Base-by-base conservation (phyloP, 2,888 invertebrate genomes). In the Orthosia cruda region DNA sequence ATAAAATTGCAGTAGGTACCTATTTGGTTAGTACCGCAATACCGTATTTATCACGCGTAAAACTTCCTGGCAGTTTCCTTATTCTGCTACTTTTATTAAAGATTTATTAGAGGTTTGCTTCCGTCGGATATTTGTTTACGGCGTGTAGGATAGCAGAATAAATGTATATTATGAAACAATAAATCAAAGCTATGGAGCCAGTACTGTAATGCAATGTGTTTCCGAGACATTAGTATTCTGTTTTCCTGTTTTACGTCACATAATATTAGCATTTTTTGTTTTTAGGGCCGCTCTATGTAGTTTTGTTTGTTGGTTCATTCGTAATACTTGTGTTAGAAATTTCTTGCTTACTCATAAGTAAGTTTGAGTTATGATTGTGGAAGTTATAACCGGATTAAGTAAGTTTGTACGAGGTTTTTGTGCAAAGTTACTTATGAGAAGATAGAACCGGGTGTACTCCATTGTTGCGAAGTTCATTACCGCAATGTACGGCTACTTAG, bases 41-140 rank as follows among this genome's bases (percentile, higher is more conserved):
- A n/a, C n/a, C 70, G 76, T 83, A 86, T 88, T 82, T 83, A 87
- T 84, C 80, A 84, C 73, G 74, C 81, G 82, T 84, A 75, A 83
- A 86, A 87, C 83, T 85, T 83, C 72, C 76, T 77, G 81, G 82
- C 77, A 84, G 79, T 82, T 84, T 79, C 87, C 88, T 87, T 85
- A 81, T 83, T 84, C 74, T 64, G 65, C 82, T 81, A 79, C 72
- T 86, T 89, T 85, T 84, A 87, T 87, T 74, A 79, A 87, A 88
- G 89, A 91, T 91, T 91, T 91, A 91, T 91, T 86, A 78, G 81
- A 76, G 80, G 84, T 83, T 88, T 83, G 81, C 71, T 81, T 80
- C 81, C 77, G 87, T 87, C 84, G 79, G 87, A 88, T 91, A 89
- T 92, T 89, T 90, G 89, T 90, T 90, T 91, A 90, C 81, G 84